Evolutionary conservation across 2,888 invertebrate genomes (phyloP).

Genomic region (Drosophila borborema): DNA sequence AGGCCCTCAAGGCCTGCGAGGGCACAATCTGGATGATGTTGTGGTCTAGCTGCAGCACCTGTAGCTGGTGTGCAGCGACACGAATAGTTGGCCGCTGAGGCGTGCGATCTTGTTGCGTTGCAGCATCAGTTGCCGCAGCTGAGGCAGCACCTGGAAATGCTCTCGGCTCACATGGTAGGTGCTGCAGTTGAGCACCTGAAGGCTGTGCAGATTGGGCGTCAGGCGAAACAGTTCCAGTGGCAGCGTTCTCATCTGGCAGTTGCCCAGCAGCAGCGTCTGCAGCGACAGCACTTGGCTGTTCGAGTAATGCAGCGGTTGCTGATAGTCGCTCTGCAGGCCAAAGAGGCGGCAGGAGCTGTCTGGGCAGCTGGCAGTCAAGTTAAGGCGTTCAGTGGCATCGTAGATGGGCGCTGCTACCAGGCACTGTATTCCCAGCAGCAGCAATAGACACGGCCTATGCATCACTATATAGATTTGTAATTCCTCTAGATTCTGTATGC

Average conservation of each 20-base stretch:
- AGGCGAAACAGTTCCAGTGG: constrained; percentile 65
- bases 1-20: constrained; percentile 67
- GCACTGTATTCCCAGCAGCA: constrained; percentile 19
- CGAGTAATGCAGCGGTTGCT: constrained; percentile 37
- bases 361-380: constrained; percentile 70
- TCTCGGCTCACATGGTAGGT: constrained; percentile 51
- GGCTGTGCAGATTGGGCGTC: constrained; percentile 71
- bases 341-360: constrained; percentile 53
- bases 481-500: background rate
- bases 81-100: constrained; percentile 67
- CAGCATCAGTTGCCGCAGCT: constrained; percentile 64
- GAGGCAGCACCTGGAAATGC: constrained; percentile 57
- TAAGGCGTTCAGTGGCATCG: constrained; percentile 42
- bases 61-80: constrained; percentile 47
- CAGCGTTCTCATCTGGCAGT: constrained; percentile 62
- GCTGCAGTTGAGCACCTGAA: constrained; percentile 75
- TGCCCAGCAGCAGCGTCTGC: constrained; percentile 58
- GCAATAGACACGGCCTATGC: constrained; percentile 13
- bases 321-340: constrained; percentile 39
- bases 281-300: constrained; percentile 39
- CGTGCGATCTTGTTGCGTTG: constrained; percentile 71
- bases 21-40: constrained; percentile 77
- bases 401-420: constrained; percentile 13
- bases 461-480: constrained; percentile 25
- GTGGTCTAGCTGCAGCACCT: constrained; percentile 73